phyloP scores from a whole-genome alignment of 2,888 invertebrate species.

The Drepana falcataria region DNA sequence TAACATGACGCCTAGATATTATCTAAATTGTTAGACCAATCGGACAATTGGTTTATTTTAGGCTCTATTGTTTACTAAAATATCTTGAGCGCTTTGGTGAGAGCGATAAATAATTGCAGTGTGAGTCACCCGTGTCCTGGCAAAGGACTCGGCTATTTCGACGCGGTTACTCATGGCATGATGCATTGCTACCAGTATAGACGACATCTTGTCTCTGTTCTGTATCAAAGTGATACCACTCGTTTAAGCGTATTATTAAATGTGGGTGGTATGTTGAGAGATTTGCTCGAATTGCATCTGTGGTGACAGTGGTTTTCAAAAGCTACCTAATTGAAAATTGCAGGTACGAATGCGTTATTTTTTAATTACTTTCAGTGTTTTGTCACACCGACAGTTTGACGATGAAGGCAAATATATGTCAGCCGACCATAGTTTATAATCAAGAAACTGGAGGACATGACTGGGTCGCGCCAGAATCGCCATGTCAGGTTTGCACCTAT shows the following conservation, averaged over 20 bases:
- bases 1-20: too few relatives aligned
- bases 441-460: too few relatives aligned
- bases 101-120: conserved; percentile 28
- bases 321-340: too few relatives aligned
- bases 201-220: conserved; percentile 29
- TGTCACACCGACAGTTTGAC: too few relatives aligned
- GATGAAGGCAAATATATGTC: too few relatives aligned
- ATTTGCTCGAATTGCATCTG: not conserved
- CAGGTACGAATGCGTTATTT: too few relatives aligned
- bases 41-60: conserved; percentile 3
- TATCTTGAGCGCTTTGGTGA: not conserved
- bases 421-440: too few relatives aligned
- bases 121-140: conserved; percentile 55
- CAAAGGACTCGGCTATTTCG: conserved; percentile 56
- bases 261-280: not conserved
- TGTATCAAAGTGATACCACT: conserved; percentile 2
- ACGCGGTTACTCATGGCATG: conserved; percentile 52
- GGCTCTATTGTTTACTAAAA: conserved; percentile 11
- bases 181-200: conserved; percentile 47
- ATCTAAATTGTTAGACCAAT: too few relatives aligned
- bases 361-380: too few relatives aligned
- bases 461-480: too few relatives aligned
- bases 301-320: too few relatives aligned
- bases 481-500: too few relatives aligned
- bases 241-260: conserved; percentile 3